phyloP scores from a whole-genome alignment of 2,888 invertebrate genomes.

The Tromatobia lineatoria region DNA sequence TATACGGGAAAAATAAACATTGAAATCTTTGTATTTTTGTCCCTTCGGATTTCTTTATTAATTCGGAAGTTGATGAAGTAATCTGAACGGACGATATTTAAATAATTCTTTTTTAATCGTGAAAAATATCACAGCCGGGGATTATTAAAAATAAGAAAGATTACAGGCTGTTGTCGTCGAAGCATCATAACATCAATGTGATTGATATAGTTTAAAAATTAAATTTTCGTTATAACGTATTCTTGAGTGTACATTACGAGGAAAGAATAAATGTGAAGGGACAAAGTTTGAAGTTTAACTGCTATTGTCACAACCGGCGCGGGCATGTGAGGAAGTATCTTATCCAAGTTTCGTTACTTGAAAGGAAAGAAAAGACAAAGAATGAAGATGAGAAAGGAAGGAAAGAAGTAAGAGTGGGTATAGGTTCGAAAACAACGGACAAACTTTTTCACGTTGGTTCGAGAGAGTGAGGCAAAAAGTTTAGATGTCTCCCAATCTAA shows the following conservation, averaged over 20 bases:
- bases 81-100: too few relatives aligned
- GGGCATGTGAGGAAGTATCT: background rate
- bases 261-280: background rate
- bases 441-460: constrained; percentile 21
- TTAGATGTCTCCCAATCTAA: constrained; percentile 67
- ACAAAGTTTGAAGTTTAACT: background rate
- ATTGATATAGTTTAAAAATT: too few relatives aligned
- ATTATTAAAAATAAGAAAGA: too few relatives aligned
- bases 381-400: constrained; percentile 2
- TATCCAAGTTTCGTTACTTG: background rate
- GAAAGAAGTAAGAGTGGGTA: background rate
- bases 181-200: too few relatives aligned
- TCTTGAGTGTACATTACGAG: background rate
- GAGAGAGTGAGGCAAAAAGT: constrained; percentile 55
- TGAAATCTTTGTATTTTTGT: too few relatives aligned
- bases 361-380: background rate
- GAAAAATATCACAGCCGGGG: too few relatives aligned
- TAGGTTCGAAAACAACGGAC: background rate
- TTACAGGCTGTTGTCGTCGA: too few relatives aligned
- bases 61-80: too few relatives aligned
- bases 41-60: too few relatives aligned
- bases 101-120: too few relatives aligned
- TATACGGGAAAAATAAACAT: too few relatives aligned
- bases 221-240: background rate
- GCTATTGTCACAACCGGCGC: background rate